Conservation (phyloP, 2,113 vertebrate genomes). For the Rutilus rutilus region DNA sequence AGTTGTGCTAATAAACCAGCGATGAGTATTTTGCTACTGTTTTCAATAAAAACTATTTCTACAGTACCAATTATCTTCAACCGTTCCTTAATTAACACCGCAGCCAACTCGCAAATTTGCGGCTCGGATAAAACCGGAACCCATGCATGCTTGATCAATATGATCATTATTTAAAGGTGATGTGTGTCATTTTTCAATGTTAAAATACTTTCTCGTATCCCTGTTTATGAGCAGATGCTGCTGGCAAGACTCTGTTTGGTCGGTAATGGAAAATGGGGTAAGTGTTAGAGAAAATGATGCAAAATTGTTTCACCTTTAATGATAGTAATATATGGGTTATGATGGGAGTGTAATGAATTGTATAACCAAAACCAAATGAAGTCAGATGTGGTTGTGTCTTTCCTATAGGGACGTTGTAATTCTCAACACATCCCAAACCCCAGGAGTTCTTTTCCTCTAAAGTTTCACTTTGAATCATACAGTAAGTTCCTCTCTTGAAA, state of each 20-base stretch:
- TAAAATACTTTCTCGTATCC: background rate
- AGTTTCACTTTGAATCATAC: conserved; percentile 43
- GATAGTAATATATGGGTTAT: background rate
- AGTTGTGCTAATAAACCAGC: too few species aligned
- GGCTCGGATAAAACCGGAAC: too few species aligned
- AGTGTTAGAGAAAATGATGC: background rate
- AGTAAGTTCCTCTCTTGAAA: conserved; percentile 25
- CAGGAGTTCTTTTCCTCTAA: conserved; percentile 22
- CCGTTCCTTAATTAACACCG: background rate
- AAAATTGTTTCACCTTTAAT: background rate
- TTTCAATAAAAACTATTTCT: background rate
- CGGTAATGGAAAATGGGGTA: background rate
- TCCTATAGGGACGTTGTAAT: background rate
- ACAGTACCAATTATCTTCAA: background rate
- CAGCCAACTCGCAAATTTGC: background rate
- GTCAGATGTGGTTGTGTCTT: background rate
- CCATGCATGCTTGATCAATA: background rate
- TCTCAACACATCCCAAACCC: background rate
- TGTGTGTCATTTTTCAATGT: background rate
- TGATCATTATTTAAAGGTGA: background rate
- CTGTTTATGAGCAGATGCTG: background rate
- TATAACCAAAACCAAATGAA: background rate
- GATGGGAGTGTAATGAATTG: background rate
- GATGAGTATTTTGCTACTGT: background rate
- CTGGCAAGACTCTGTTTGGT: background rate